Percentiles rank a stretch among this genome's conserved stretches.
These are phyloP conservation scores for Andrena praecox DNA, from an alignment of 2,888 invertebrate genomes.

Conservation along the genomic window DNA sequence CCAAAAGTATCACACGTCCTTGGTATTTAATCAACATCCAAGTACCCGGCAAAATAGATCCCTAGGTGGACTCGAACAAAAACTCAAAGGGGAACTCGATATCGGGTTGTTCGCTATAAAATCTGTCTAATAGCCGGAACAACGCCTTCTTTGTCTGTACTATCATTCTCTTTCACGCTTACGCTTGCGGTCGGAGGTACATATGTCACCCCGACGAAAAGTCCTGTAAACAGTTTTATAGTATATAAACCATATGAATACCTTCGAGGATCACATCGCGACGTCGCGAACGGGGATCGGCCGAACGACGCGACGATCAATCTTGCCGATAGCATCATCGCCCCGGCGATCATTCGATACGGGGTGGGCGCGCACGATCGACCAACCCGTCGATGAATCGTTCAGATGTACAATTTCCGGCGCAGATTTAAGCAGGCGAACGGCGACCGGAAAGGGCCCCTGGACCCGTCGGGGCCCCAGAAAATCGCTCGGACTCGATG, in stretches of 20 bases:
- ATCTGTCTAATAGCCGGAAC: slow-evolving; percentile 19
- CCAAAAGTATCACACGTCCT: background rate
- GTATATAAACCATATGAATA: slow-evolving; percentile 47
- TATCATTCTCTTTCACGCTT: slow-evolving; percentile 33
- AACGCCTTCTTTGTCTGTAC: slow-evolving; percentile 33
- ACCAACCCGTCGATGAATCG: slow-evolving; percentile 10
- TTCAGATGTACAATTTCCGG: slow-evolving; percentile 52
- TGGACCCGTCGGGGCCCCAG: background rate
- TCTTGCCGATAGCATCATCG: slow-evolving; percentile 24
- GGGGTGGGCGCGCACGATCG: no score
- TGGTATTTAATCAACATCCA: no score
- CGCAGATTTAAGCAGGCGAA: slow-evolving; percentile 44
- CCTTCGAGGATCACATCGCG: slow-evolving; percentile 54
- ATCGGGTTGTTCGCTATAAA: slow-evolving; percentile 10
- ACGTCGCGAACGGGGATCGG: slow-evolving; percentile 33
- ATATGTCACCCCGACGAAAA: slow-evolving; percentile 49
- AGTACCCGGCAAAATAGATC: background rate
- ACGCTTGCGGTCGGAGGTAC: slow-evolving; percentile 52
- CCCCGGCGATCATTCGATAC: background rate
- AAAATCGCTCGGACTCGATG: slow-evolving; percentile 41
- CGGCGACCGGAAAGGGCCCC: slow-evolving; percentile 44
- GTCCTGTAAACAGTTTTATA: slow-evolving; percentile 60
- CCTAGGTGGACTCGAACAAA: background rate
- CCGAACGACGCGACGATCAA: slow-evolving; percentile 40
- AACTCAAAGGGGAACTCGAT: background rate